Evolutionary conservation across 2,113 vertebrate species (phyloP), one percentile per base, ranked within the genome.

Genomic region (Clarias macrocephalus): DNA sequence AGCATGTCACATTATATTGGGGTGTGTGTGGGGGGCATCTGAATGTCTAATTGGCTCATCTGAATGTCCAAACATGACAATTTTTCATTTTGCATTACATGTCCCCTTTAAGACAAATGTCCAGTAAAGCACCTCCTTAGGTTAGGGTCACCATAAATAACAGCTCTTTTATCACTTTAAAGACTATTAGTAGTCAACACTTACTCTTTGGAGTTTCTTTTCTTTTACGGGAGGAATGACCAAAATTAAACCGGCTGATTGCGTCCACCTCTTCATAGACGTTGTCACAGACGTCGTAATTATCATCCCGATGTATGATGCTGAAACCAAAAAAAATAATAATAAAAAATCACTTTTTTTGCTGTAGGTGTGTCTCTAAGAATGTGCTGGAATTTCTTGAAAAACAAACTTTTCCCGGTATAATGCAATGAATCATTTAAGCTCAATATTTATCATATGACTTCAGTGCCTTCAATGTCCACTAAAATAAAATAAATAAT

Each of bases 191-290:
- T 23, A 18, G 16, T 65, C 10, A 21, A 2, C 65, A 68, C 94
- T 92, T 92, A 96, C 95, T 96, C 89, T 93, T 94, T 13, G 92
- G 88, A 52, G 80, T 23, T 6, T 10, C 89, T 92, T 92, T 95
- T 11, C 63, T 81, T 89, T 94, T 94, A 3, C 81, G 88, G 0
- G 91, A 92, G 87, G 85, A 91, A 63, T 94, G 94, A 23, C 68
- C 60, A 10, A 85, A 60, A n/a, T 85, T 11, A 3, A 93, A 82
- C 85, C 83, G 93, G 86, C 90, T 90, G 68, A 92, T 23, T 25
- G 75, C 83, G 59, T 94, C 94, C 12, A 95, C 94, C 57, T 94
- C 94, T 87, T 95, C 95, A 5, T 95, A 95, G 57, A 95, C 83
- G 63, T 94, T 94, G 48, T 94, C 87, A 85, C 86, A 91, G 0